A percentile compares a stretch with the other conserved stretches of the same genome.
Conservation (phyloP, 1,140 invertebrate species). For the Elysia chlorotica region DNA sequence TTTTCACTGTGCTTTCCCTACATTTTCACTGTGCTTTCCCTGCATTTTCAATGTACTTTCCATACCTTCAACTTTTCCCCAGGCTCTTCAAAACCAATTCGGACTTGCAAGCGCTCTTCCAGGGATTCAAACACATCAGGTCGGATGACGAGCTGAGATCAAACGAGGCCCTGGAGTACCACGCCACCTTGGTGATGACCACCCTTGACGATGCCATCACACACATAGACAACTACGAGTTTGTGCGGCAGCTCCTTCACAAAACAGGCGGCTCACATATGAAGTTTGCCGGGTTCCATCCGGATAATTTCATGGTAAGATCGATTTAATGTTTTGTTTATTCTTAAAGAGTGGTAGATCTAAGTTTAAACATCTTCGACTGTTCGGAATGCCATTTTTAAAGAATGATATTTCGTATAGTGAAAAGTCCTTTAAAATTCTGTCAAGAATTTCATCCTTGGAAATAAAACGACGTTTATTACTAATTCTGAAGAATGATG, state of each 20-base stretch:
- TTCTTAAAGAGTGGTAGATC: too few relatives aligned
- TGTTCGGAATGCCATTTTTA: too few relatives aligned
- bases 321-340: too few relatives aligned
- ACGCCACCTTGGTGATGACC: conserved; percentile 48
- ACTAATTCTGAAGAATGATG: too few relatives aligned
- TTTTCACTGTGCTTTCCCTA: too few relatives aligned
- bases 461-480: too few relatives aligned
- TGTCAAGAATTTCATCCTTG: too few relatives aligned
- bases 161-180: conserved; percentile 45
- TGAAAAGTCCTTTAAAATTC: too few relatives aligned
- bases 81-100: conserved; percentile 45
- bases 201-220: conserved; percentile 49
- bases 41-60: too few relatives aligned
- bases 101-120: conserved; percentile 40
- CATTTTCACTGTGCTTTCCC: too few relatives aligned
- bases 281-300: conserved; percentile 35
- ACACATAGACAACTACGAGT: conserved; percentile 45
- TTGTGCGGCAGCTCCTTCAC: conserved; percentile 30
- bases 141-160: conserved; percentile 41
- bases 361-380: too few relatives aligned
- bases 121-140: conserved; percentile 37
- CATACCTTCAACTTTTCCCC: conserved; percentile 11
- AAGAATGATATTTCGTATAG: too few relatives aligned
- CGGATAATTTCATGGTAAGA: conserved; percentile 45
- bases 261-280: conserved; percentile 39